These are phyloP conservation scores for Lamellibrachia satsuma DNA, from an alignment of 2,888 invertebrate species.

Conservation along the genomic window DNA sequence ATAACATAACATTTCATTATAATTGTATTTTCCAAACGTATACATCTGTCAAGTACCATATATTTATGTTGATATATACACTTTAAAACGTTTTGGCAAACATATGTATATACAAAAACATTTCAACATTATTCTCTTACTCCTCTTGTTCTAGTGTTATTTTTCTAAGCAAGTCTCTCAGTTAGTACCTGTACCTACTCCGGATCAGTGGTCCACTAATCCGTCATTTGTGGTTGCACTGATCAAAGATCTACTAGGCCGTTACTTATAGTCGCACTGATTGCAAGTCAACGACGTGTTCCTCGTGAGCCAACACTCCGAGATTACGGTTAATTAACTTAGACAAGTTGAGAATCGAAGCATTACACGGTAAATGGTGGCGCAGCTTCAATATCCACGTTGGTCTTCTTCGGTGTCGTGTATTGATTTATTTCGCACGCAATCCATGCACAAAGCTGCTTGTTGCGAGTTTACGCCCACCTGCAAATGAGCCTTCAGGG, in stretches of 20 bases:
- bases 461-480: background rate
- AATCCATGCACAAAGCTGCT: background rate
- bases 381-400: background rate
- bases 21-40: too few relatives aligned
- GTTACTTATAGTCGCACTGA: background rate
- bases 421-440: background rate
- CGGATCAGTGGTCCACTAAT: background rate
- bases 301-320: background rate
- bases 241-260: background rate
- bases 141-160: too few relatives aligned
- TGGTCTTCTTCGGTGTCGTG: background rate
- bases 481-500: background rate
- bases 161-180: background rate
- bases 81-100: too few relatives aligned
- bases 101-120: too few relatives aligned
- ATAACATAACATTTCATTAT: too few relatives aligned
- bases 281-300: background rate
- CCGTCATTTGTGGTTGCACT: background rate
- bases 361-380: background rate
- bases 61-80: too few relatives aligned
- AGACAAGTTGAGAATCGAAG: background rate
- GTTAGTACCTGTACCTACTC: background rate
- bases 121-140: too few relatives aligned
- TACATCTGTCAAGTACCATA: too few relatives aligned
- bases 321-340: slow-evolving; percentile 7